Percentiles rank a stretch among this genome's conserved stretches.
Conservation (phyloP, 2,113 vertebrate genomes). For the Microcebus tavaratra region DNA sequence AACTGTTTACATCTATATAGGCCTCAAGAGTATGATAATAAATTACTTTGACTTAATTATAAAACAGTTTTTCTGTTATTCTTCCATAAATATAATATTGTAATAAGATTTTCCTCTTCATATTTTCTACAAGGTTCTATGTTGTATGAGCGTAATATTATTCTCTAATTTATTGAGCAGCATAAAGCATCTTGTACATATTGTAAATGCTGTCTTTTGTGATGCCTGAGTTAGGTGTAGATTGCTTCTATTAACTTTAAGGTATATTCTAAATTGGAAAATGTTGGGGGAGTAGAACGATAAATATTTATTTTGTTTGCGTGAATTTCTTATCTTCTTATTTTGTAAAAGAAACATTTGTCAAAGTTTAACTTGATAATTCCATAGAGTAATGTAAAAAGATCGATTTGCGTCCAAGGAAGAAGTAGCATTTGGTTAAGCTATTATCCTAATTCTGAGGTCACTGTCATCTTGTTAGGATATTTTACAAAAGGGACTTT, state of each 20-base stretch:
- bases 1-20: not conserved
- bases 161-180: not conserved
- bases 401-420: not conserved
- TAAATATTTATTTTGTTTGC: not conserved
- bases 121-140: not conserved
- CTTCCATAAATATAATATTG: not conserved
- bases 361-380: not conserved
- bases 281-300: not conserved
- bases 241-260: not conserved
- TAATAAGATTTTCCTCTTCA: not conserved
- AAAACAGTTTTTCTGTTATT: not conserved
- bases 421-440: constrained; percentile 1
- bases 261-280: constrained; percentile 1
- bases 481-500: not conserved
- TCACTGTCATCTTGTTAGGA: not conserved
- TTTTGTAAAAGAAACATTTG: constrained; percentile 4
- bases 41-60: not conserved
- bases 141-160: not conserved
- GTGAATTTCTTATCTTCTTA: not conserved
- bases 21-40: not conserved
- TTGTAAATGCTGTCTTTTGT: not conserved
- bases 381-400: not conserved
- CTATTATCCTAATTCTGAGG: not conserved
- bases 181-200: not conserved
- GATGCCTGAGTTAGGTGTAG: not conserved